phyloP scores from a whole-genome alignment of 1,140 invertebrate genomes.

The Cyclargus thomasi region DNA sequence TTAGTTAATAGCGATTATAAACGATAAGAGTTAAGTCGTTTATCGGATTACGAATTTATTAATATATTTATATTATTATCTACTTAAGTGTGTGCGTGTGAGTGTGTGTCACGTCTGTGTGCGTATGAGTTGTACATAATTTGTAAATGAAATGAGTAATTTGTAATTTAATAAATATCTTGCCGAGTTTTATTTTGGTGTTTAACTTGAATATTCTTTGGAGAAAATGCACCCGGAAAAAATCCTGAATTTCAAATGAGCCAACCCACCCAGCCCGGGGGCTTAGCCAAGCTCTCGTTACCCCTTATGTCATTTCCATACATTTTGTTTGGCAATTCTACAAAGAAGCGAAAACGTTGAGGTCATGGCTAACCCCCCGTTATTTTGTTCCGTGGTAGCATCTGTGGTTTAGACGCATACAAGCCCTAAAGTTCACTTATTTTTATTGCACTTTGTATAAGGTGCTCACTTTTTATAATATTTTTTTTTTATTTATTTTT shows the following conservation, averaged over 20 bases:
- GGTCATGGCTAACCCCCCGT: too few species aligned
- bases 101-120: constrained; percentile 24
- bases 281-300: too few species aligned
- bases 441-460: too few species aligned
- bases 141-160: constrained; percentile 11
- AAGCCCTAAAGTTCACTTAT: too few species aligned
- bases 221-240: too few species aligned
- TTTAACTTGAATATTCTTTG: not conserved
- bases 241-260: not conserved
- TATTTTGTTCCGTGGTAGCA: too few species aligned
- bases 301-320: too few species aligned
- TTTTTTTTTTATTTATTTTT: too few species aligned
- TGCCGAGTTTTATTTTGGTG: constrained; percentile 16
- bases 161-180: constrained; percentile 24
- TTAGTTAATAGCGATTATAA: not conserved
- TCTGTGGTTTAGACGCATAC: too few species aligned
- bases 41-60: constrained; percentile 42
- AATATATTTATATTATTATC: constrained; percentile 35
- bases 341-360: too few species aligned
- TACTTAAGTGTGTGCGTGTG: constrained; percentile 19
- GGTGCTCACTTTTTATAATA: too few species aligned
- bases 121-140: constrained; percentile 18
- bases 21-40: constrained; percentile 9
- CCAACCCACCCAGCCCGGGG: not conserved
- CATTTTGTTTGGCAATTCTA: too few species aligned